Percentiles rank a stretch among this genome's conserved stretches.
Evolutionary conservation across 2,113 vertebrate genomes (phyloP).

Genomic region (Cavia porcellus): DNA sequence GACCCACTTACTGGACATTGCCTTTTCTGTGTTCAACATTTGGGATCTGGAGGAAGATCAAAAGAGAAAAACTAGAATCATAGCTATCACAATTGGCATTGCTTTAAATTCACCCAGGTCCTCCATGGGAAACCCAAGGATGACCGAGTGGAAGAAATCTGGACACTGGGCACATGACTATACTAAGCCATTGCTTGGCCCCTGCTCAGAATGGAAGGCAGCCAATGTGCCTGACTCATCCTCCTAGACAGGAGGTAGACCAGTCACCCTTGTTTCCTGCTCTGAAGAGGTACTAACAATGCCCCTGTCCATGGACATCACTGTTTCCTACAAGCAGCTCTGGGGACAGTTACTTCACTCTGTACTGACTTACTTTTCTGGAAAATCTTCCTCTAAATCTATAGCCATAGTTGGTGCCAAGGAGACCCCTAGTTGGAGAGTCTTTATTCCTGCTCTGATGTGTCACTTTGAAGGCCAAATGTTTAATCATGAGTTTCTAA

Average conservation of each 20-base stretch:
- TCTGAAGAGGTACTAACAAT: background rate
- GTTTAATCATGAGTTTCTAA: background rate
- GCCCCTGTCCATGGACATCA: background rate
- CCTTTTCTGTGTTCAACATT: background rate
- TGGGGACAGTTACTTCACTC: background rate
- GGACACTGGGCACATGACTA: background rate
- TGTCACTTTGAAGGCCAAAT: background rate
- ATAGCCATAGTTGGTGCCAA: background rate
- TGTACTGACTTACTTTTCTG: background rate
- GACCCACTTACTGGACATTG: background rate
- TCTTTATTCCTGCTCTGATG: background rate
- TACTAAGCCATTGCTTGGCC: background rate
- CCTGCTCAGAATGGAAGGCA: background rate
- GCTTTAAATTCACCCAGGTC: background rate
- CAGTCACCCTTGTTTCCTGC: background rate
- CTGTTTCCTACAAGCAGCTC: background rate
- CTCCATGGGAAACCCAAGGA: background rate
- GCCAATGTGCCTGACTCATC: background rate
- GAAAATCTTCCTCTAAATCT: background rate
- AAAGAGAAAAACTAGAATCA: background rate
- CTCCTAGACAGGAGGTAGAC: background rate
- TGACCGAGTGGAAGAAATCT: background rate
- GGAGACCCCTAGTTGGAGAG: background rate
- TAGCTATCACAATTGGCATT: background rate
- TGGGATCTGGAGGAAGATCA: background rate